A percentile compares a stretch with the other conserved stretches of the same genome.
phyloP scores from a whole-genome alignment of 2,888 invertebrate genomes.

The Chymomyza caudatula region DNA sequence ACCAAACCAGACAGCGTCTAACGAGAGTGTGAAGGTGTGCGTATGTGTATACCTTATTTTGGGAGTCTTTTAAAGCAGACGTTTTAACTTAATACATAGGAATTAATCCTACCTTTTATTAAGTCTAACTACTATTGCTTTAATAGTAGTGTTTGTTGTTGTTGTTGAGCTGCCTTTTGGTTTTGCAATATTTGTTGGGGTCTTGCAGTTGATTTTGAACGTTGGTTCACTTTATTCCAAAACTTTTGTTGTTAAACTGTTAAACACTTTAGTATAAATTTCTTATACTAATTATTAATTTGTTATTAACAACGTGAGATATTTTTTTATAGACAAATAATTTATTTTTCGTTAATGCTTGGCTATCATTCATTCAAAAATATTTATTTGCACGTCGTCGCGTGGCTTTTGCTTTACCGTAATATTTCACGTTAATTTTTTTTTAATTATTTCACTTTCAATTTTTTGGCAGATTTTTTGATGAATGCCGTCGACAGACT shows the following conservation, averaged over 20 bases:
- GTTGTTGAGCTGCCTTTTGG: slow-evolving; percentile 13
- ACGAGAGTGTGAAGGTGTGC: background rate
- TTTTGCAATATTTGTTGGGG: slow-evolving; percentile 28
- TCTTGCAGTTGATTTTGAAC: slow-evolving; percentile 43
- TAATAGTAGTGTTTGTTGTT: slow-evolving; percentile 19
- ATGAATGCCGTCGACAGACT: slow-evolving; percentile 14
- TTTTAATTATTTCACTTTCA: slow-evolving; percentile 57
- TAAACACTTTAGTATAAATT: slow-evolving; percentile 56
- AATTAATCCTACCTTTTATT: background rate
- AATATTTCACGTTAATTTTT: slow-evolving; percentile 14
- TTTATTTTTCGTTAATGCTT: slow-evolving; percentile 16
- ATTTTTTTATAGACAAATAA: slow-evolving; percentile 33
- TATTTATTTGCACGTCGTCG: slow-evolving; percentile 35
- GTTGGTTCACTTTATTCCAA: background rate
- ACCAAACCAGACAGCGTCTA: background rate
- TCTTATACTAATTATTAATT: slow-evolving; percentile 42
- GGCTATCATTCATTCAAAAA: slow-evolving; percentile 53
- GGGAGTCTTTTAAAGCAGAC: background rate
- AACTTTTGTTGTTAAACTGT: slow-evolving; percentile 49
- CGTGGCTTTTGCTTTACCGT: slow-evolving; percentile 59
- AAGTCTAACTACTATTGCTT: background rate
- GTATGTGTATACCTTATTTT: slow-evolving; percentile 37
- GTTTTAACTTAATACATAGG: background rate
- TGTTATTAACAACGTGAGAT: slow-evolving; percentile 4
- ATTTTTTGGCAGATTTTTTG: slow-evolving; percentile 35